Evolutionary conservation across 2,797 vertebrate genomes (phyloP), one percentile per base, ranked within the genome.

Genomic region (Okamejei kenojei): DNA sequence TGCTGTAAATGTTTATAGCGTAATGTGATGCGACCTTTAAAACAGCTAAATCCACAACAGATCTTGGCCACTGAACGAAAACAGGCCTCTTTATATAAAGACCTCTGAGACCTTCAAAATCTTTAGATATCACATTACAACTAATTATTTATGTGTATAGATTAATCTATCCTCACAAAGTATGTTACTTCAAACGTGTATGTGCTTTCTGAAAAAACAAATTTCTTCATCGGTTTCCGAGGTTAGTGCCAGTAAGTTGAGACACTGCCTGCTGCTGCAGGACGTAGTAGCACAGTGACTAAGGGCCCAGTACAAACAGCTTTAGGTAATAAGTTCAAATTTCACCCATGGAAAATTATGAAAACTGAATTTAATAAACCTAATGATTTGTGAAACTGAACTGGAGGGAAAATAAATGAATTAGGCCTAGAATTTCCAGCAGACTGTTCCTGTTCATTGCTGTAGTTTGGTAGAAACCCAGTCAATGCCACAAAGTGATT

Each of bases 321-420:
- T n/a, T 32, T 61, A 88, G 84, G 84, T 88, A 88, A 88, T 68
- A 88, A 88, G 63, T 88, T 88, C 84, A 88, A 88, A 68, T 88
- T 32, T 19, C 61, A 68, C 61, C 23, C n/a, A 54, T 19, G 38
- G 63, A 68, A 86, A 86, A 86, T 86, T 32, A 19, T 86, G 82
- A 32, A 17, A 88, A 88, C 84, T 68, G 63, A 68, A 68, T 88
- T 35, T 35, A 88, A 68, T 88, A 68, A 88, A 88, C 32, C n/a
- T 88, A 17, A 32, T 88, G 84, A 68, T 68, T 68, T 68, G n/a
- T 65, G 29, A 88, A n/a, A n/a, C 63, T 65, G 84, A 35, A 32
- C 5, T 32, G 19, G 84, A 63, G 15, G 54, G 45, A 82, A 58
- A 29, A 78, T 3, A 35, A 21, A 21, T 21, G 84, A 35, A 2